These are phyloP conservation scores for Enhydra lutris DNA, from an alignment of 2,113 vertebrate species.

Conservation along the genomic window DNA sequence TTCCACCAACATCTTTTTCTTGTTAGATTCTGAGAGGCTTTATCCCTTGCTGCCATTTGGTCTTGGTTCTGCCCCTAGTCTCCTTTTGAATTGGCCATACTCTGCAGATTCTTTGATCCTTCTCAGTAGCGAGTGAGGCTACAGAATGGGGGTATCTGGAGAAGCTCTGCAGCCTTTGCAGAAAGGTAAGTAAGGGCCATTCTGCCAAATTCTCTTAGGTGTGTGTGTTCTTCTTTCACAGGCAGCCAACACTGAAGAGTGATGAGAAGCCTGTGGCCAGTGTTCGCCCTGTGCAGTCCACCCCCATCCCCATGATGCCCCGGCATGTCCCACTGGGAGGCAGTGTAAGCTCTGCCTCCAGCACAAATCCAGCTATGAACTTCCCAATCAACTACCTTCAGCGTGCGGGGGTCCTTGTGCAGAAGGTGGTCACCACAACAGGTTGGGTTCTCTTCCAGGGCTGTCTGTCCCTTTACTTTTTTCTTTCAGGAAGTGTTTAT, in stretches of 20 bases:
- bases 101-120: not conserved
- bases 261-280: constrained; percentile 98
- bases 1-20: not conserved
- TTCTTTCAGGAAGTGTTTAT: not conserved
- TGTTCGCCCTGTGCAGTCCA: constrained; percentile 96
- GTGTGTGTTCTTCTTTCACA: constrained; percentile 72
- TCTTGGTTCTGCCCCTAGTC: not conserved
- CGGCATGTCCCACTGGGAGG: constrained; percentile 90
- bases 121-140: not conserved
- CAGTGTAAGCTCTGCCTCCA: constrained; percentile 81
- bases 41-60: not conserved
- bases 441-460: constrained; percentile 81
- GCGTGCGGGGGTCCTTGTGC: constrained; percentile 95
- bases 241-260: constrained; percentile 90
- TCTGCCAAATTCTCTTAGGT: not conserved
- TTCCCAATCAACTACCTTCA: constrained; percentile 97
- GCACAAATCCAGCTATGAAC: constrained; percentile 88
- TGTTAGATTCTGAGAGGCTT: not conserved
- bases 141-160: not conserved
- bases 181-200: not conserved
- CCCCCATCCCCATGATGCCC: constrained; percentile 99
- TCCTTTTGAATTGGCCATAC: not conserved
- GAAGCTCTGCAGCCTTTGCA: not conserved
- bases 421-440: constrained; percentile 97
- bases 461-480: not conserved